A percentile compares a stretch with the other conserved stretches of the same genome.
Conservation (phyloP, 1,140 invertebrate genomes). For the Plutomurus gul region DNA sequence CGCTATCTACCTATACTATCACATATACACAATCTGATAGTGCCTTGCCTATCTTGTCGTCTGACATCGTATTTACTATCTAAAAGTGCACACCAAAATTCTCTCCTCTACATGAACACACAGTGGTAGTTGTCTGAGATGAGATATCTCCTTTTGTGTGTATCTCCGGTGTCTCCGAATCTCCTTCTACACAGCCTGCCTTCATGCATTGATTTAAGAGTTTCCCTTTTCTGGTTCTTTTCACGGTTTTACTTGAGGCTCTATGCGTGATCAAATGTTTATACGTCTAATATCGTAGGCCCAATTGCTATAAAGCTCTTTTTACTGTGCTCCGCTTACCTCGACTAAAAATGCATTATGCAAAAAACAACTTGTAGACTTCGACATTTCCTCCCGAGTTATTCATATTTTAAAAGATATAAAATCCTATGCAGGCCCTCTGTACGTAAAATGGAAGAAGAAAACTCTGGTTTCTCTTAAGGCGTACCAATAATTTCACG, state of each 20-base stretch:
- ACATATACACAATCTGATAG: too few relatives aligned
- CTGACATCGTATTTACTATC: too few relatives aligned
- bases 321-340: not conserved
- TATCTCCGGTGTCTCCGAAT: conserved; percentile 14
- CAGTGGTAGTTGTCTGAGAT: not conserved
- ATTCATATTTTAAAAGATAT: conserved; percentile 20
- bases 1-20: too few relatives aligned
- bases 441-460: not conserved
- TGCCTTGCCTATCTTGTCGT: too few relatives aligned
- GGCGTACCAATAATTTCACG: not conserved
- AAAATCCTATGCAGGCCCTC: not conserved
- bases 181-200: not conserved
- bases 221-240: not conserved
- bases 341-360: conserved; percentile 14
- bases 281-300: not conserved
- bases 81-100: too few relatives aligned
- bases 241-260: not conserved
- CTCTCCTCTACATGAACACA: too few relatives aligned
- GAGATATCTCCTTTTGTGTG: not conserved
- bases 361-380: conserved; percentile 22
- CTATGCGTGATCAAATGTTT: conserved; percentile 7
- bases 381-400: not conserved
- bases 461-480: not conserved
- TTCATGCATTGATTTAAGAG: conserved; percentile 20
- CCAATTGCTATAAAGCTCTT: conserved; percentile 6